These are phyloP conservation scores for Penaeus monodon DNA, from an alignment of 2,888 invertebrate species.

Conservation along the genomic window DNA sequence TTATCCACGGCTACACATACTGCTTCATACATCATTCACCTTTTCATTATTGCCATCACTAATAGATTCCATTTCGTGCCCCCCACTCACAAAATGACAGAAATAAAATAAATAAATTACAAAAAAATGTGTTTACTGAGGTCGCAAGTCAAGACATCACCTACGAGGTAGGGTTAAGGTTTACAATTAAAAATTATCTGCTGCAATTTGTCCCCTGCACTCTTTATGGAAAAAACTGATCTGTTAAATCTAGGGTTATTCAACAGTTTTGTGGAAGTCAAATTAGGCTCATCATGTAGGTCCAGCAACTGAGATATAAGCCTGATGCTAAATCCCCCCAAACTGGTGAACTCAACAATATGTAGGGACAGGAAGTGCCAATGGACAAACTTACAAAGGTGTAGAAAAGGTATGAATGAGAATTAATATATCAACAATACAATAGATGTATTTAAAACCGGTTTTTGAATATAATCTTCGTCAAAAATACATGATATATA, in stretches of 20 bases:
- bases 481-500: too few relatives aligned
- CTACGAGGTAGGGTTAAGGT: conserved; percentile 62
- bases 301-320: conserved; percentile 56
- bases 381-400: conserved; percentile 23
- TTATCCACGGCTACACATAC: conserved; percentile 43
- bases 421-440: too few relatives aligned
- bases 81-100: conserved; percentile 48
- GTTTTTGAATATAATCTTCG: too few relatives aligned
- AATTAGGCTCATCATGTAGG: conserved; percentile 59
- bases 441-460: too few relatives aligned
- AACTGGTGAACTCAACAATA: conserved; percentile 24
- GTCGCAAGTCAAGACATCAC: conserved; percentile 61
- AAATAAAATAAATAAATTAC: conserved; percentile 48
- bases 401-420: not conserved
- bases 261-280: conserved; percentile 56
- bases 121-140: conserved; percentile 58
- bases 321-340: conserved; percentile 31
- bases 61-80: conserved; percentile 38
- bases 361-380: conserved; percentile 38
- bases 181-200: conserved; percentile 60
- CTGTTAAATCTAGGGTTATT: conserved; percentile 54
- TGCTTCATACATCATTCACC: conserved; percentile 43
- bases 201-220: conserved; percentile 60
- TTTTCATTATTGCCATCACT: conserved; percentile 53
- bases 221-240: conserved; percentile 58